phyloP scores from a whole-genome alignment of 2,797 vertebrate species.

The Malacoraja senta region DNA sequence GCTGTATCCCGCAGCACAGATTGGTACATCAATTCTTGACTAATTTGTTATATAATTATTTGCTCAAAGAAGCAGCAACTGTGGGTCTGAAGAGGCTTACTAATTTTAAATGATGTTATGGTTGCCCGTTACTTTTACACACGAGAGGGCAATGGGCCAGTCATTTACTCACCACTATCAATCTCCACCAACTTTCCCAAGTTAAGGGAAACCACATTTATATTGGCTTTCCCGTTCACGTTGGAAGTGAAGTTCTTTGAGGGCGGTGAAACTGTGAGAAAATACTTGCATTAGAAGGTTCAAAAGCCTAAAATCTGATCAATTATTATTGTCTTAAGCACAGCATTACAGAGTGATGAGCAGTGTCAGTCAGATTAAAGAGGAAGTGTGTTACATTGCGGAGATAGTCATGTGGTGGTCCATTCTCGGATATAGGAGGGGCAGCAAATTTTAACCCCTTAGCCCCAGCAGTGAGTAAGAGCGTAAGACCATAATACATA shows the following conservation, averaged over 20 bases:
- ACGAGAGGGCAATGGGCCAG: background rate
- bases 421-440: background rate
- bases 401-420: background rate
- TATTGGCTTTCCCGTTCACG: background rate
- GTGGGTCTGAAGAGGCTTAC: background rate
- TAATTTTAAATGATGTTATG: background rate
- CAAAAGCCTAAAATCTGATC: background rate
- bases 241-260: background rate
- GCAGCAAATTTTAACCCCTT: background rate
- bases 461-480: background rate
- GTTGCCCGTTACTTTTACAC: background rate
- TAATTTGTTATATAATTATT: background rate
- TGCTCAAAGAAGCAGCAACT: background rate
- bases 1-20: background rate
- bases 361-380: background rate
- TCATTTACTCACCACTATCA: background rate
- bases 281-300: background rate
- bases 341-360: no score
- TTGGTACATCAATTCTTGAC: background rate
- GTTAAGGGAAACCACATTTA: conserved; percentile 31
- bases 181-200: conserved; percentile 20
- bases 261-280: background rate
- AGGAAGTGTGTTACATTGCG: background rate
- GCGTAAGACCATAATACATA: no score
- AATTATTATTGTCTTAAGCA: conserved; percentile 14